phyloP scores from a whole-genome alignment of 2,113 vertebrate genomes.

The Microtus montanus region DNA sequence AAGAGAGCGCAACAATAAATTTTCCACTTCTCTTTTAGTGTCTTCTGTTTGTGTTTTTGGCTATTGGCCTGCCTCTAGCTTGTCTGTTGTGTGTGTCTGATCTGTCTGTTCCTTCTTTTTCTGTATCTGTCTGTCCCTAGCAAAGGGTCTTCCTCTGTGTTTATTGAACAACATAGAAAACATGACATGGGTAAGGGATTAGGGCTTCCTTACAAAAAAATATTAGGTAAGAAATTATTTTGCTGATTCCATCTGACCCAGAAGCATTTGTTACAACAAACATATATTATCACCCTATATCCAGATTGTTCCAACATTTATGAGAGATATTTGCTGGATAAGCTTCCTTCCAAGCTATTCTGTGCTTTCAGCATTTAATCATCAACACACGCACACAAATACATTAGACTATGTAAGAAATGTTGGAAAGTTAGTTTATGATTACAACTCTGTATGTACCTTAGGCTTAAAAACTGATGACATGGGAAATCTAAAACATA shows the following conservation, averaged over 20 bases:
- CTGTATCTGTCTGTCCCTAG: background rate
- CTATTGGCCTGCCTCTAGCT: background rate
- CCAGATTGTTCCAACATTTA: background rate
- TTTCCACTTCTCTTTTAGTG: too few species aligned
- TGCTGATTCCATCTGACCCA: background rate
- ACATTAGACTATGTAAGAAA: background rate
- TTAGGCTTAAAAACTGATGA: background rate
- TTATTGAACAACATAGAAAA: background rate
- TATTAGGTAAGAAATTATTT: background rate
- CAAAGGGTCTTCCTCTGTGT: background rate
- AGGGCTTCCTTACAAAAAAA: background rate
- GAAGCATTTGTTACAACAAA: background rate
- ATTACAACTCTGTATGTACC: background rate
- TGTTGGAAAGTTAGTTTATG: background rate
- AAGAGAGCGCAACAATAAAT: background rate
- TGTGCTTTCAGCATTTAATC: background rate
- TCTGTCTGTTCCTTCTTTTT: accelerated
- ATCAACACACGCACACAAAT: background rate
- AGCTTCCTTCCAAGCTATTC: background rate
- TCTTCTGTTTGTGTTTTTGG: background rate
- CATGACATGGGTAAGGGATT: background rate
- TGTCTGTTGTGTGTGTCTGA: background rate
- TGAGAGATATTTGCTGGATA: background rate
- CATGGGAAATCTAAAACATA: background rate
- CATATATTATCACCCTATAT: background rate